Percentiles rank a stretch among this genome's conserved stretches.
Conservation (phyloP, 2,888 invertebrate genomes). For the Pseudoips prasinana region DNA sequence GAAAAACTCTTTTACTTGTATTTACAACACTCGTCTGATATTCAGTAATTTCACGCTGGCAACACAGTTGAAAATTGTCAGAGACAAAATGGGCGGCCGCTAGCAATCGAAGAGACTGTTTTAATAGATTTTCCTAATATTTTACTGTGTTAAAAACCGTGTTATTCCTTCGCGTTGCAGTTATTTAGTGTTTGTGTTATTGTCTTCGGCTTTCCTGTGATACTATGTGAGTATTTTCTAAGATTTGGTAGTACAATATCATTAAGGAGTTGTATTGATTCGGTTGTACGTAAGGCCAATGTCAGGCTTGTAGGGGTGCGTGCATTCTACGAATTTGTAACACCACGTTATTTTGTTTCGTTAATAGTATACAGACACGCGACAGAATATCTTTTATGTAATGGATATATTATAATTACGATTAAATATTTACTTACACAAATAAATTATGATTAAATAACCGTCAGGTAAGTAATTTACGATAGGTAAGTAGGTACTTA, state of each 20-base stretch:
- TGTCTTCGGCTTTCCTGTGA: conserved; percentile 45
- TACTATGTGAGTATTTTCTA: conserved; percentile 50
- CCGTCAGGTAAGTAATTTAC: too few species aligned
- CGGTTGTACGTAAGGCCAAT: conserved; percentile 68
- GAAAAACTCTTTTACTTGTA: too few species aligned
- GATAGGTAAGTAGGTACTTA: too few species aligned
- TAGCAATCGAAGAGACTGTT: conserved; percentile 36
- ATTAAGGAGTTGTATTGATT: conserved; percentile 64
- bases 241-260: conserved; percentile 37
- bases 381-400: too few species aligned
- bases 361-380: too few species aligned
- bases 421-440: too few species aligned
- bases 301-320: conserved; percentile 50
- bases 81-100: conserved; percentile 64
- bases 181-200: conserved; percentile 48
- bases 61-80: conserved; percentile 37
- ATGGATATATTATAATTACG: too few species aligned
- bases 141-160: conserved; percentile 41
- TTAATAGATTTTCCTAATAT: conserved; percentile 46
- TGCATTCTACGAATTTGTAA: conserved; percentile 25
- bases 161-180: conserved; percentile 25
- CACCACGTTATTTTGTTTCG: neutral
- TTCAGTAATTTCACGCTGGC: conserved; percentile 20
- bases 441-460: too few species aligned
- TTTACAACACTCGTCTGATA: too few species aligned